Base-by-base conservation (phyloP, 35 echinoderm and acorn worm species). In the Diadema setosum region DNA sequence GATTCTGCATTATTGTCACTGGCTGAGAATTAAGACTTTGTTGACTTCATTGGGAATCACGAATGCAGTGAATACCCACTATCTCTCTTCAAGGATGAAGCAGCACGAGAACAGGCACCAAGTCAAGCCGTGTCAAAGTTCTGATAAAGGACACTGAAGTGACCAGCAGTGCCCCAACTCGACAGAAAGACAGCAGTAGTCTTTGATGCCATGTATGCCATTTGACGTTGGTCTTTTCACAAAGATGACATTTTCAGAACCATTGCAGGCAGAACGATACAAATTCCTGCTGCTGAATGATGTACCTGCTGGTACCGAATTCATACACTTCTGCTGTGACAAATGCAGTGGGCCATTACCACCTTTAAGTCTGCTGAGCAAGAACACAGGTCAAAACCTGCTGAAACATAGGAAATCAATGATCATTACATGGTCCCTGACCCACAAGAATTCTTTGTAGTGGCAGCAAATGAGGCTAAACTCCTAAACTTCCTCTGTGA, bases 11-110 rank as follows among this genome's bases (percentile, higher is more conserved):
- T 12, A 42, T 42, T 34, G 83, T 60, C 39, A 69, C 31, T 69
- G 83, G 57, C 11, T 18, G 57, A 24, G 58, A 86, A 5, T 9
- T 86, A n/a, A 5, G 21, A 86, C 39, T 20, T 86, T 30, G 35
- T 24, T 12, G 83, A 86, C 11, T 57, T 83, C 39, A 81, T 81
- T n/a, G n/a, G n/a, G n/a, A n/a, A n/a, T n/a, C n/a, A n/a, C n/a
- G n/a, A n/a, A n/a, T n/a, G n/a, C n/a, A n/a, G n/a, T n/a, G n/a
- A n/a, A n/a, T n/a, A n/a, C n/a, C n/a, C n/a, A n/a, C n/a, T n/a
- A n/a, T n/a, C n/a, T n/a, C n/a, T n/a, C n/a, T n/a, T n/a, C n/a
- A n/a, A n/a, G n/a, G n/a, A n/a, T n/a, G n/a, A n/a, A n/a, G n/a
- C n/a, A n/a, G n/a, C n/a, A n/a, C n/a, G n/a, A n/a, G n/a, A n/a